These are phyloP conservation scores for Engraulis encrasicolus DNA, from an alignment of 2,113 vertebrate genomes.

Conservation along the genomic window DNA sequence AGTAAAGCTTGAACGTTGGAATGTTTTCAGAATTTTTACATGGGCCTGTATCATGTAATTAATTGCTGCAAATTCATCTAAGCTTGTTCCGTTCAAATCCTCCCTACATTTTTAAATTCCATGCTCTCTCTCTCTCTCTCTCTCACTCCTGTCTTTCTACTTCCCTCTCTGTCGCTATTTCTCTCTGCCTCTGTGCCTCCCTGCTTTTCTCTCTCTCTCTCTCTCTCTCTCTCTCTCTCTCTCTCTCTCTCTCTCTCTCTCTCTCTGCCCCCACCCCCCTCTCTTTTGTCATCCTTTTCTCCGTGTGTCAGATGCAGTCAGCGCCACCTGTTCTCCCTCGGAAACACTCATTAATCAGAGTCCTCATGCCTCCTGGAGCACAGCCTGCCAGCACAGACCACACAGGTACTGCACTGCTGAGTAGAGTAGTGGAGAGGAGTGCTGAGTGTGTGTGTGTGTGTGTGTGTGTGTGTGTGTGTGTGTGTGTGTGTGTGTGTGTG, in stretches of 20 bases:
- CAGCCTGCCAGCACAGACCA: constrained; percentile 12
- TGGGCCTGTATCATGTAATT: neutral
- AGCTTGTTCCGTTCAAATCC: neutral
- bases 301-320: constrained; percentile 26
- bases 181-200: neutral
- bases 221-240: neutral
- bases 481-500: neutral
- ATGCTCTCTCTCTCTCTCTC: neutral
- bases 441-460: neutral
- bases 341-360: constrained; percentile 46
- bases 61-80: neutral
- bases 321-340: constrained; percentile 40
- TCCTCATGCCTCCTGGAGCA: constrained; percentile 44
- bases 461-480: neutral
- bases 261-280: neutral
- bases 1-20: neutral
- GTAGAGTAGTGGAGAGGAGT: too few relatives aligned
- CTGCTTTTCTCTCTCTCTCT: neutral
- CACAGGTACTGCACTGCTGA: too few relatives aligned
- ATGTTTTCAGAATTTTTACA: neutral
- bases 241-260: neutral
- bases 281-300: neutral
- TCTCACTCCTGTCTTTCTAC: too few relatives aligned
- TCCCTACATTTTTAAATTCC: too few relatives aligned
- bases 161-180: too few relatives aligned